These are phyloP conservation scores for Conus canariensis DNA, from an alignment of 2,888 invertebrate species.

Conservation along the genomic window DNA sequence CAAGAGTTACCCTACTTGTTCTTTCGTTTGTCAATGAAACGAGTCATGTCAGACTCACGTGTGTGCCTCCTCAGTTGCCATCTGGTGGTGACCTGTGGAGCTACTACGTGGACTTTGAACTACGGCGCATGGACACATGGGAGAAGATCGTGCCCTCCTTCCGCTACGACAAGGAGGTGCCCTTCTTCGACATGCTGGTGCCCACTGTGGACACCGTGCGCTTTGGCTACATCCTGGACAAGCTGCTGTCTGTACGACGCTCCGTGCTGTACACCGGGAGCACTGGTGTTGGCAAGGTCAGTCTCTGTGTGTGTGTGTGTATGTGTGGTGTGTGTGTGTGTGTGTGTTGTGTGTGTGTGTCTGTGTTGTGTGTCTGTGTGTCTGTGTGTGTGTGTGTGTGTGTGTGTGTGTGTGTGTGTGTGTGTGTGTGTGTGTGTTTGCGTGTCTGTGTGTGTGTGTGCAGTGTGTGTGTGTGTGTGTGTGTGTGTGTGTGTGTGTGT, in stretches of 20 bases:
- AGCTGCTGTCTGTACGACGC: constrained; percentile 85
- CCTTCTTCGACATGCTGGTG: constrained; percentile 93
- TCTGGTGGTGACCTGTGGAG: constrained; percentile 87
- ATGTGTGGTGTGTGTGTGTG: neutral
- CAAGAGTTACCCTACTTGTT: too few relatives aligned
- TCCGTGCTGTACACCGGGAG: constrained; percentile 94
- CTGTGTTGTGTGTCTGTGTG: neutral
- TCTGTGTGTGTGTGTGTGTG: neutral
- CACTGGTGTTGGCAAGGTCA: constrained; percentile 90
- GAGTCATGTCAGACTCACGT: too few relatives aligned
- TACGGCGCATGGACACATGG: constrained; percentile 88
- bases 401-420: neutral
- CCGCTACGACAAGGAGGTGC: constrained; percentile 84
- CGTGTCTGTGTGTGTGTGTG: neutral
- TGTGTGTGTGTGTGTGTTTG: neutral
- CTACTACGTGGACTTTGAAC: constrained; percentile 86
- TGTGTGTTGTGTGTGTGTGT: neutral
- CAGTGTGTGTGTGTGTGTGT: too few relatives aligned
- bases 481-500: constrained; percentile 7
- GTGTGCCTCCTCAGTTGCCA: constrained; percentile 83
- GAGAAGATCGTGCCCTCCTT: constrained; percentile 88
- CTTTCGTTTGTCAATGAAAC: too few relatives aligned
- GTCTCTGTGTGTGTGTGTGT: constrained; percentile 7
- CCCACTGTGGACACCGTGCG: constrained; percentile 94
- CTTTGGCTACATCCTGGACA: constrained; percentile 89